Evolutionary conservation across 2,797 vertebrate genomes (phyloP), one percentile per base, ranked within the genome.

Genomic region (Cetoscarus ocellatus): DNA sequence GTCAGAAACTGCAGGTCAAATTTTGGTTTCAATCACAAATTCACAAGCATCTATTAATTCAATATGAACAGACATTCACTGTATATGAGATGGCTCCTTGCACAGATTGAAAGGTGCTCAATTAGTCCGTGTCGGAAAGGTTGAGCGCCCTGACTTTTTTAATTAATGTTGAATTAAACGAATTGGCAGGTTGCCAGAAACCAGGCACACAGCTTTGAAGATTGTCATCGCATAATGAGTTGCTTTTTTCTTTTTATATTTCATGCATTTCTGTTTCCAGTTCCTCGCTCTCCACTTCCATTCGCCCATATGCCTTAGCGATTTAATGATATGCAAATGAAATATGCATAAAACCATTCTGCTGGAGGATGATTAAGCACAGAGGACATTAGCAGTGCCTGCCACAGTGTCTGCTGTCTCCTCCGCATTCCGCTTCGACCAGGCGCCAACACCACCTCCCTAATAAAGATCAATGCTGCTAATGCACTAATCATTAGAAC

Each of bases 241-340:
- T 70, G 82, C 63, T 83, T 89, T 93, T 84, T 85, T 42, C 73
- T 68, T 67, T 78, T 79, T 85, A 82, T 83, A 92, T 93, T 90
- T 92, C 86, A 83, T 80, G 87, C 83, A 91, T 90, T 93, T 94
- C 91, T 82, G 80, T 91, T 91, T 88, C 90, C 90, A 89, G 87
- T 88, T 89, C 86, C 90, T 90, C 77, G 64, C 90, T 92, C 88
- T 91, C 86, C 75, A 73, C 91, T 90, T 86, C 91, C 91, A 92
- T 92, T 94, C 92, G 91, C 91, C 86, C 79, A 79, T 89, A 90
- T 94, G 93, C 93, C 89, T 90, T 94, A 83, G 92, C 90, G 71
- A 94, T 94, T 96, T 98, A 99, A 99, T 98, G 96, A 97, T 97
- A 98, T 98, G 97, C 97, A 98, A 98, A 98, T 98, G 95, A 98